Evolutionary conservation across 2,797 vertebrate species (phyloP).

Genomic region (Iguana delicatissima): DNA sequence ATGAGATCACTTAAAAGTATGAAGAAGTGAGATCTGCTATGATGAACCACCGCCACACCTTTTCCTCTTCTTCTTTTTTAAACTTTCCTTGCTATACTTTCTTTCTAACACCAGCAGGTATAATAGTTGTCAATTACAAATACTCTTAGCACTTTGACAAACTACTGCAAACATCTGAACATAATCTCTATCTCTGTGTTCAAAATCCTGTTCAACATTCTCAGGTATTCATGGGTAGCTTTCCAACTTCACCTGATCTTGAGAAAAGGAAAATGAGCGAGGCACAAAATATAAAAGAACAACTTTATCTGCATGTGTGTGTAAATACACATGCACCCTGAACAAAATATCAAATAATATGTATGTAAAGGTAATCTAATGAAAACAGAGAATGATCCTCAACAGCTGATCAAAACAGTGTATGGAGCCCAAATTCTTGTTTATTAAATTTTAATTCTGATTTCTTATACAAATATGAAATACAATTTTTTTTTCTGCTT

Average conservation of each 20-base stretch:
- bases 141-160: neutral
- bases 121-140: constrained; percentile 28
- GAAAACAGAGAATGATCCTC: constrained; percentile 78
- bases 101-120: constrained; percentile 39
- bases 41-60: constrained; percentile 26
- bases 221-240: constrained; percentile 42
- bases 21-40: neutral
- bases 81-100: constrained; percentile 7
- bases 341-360: constrained; percentile 45
- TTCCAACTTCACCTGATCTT: constrained; percentile 58
- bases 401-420: constrained; percentile 78
- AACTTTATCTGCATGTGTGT: constrained; percentile 82
- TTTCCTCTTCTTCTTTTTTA: neutral
- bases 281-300: constrained; percentile 78
- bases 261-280: constrained; percentile 79
- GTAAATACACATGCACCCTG: constrained; percentile 72
- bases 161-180: neutral
- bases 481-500: neutral
- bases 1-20: neutral
- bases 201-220: neutral
- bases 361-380: constrained; percentile 86
- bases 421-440: constrained; percentile 35
- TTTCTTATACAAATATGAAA: constrained; percentile 47
- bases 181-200: constrained; percentile 7
- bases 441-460: constrained; percentile 30